These are phyloP conservation scores for Drosophila pseudotalamancana DNA, from an alignment of 2,888 invertebrate genomes.

Conservation along the genomic window DNA sequence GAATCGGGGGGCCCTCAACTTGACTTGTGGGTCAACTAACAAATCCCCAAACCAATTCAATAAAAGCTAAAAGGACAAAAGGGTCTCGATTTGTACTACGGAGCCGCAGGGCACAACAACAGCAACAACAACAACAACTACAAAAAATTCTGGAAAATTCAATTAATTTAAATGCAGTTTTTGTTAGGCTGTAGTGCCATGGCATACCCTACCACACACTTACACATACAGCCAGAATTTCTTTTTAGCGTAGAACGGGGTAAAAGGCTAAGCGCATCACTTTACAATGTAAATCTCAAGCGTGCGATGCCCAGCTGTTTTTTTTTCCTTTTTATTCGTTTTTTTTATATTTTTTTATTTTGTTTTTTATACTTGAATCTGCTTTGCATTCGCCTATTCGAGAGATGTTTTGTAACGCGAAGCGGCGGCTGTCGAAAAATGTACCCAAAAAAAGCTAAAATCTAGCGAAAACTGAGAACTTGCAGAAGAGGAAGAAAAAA, in stretches of 20 bases:
- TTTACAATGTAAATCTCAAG: slow-evolving; percentile 81
- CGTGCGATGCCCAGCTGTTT: slow-evolving; percentile 61
- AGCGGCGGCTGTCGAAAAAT: slow-evolving; percentile 45
- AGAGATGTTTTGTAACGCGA: slow-evolving; percentile 50
- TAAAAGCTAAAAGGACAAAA: slow-evolving; percentile 68
- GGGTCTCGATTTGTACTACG: neutral
- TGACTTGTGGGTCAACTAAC: slow-evolving; percentile 66
- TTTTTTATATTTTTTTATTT: slow-evolving; percentile 31
- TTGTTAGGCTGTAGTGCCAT: slow-evolving; percentile 42
- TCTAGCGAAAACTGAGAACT: slow-evolving; percentile 11
- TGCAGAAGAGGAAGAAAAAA: neutral
- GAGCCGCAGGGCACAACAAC: neutral
- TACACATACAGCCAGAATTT: neutral
- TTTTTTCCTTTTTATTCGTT: slow-evolving; percentile 2
- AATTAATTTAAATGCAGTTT: slow-evolving; percentile 79
- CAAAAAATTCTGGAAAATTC: slow-evolving; percentile 60
- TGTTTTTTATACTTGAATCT: slow-evolving; percentile 36
- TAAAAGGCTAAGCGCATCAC: slow-evolving; percentile 52
- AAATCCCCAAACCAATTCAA: slow-evolving; percentile 79
- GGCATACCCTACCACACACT: slow-evolving; percentile 2
- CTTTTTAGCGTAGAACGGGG: slow-evolving; percentile 5
- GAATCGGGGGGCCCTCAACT: slow-evolving; percentile 16
- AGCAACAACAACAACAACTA: neutral
- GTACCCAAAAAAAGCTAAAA: slow-evolving; percentile 4
- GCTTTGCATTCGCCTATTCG: slow-evolving; percentile 62